These are phyloP conservation scores for Rhingia campestris DNA, from an alignment of 2,888 invertebrate genomes.

Conservation along the genomic window DNA sequence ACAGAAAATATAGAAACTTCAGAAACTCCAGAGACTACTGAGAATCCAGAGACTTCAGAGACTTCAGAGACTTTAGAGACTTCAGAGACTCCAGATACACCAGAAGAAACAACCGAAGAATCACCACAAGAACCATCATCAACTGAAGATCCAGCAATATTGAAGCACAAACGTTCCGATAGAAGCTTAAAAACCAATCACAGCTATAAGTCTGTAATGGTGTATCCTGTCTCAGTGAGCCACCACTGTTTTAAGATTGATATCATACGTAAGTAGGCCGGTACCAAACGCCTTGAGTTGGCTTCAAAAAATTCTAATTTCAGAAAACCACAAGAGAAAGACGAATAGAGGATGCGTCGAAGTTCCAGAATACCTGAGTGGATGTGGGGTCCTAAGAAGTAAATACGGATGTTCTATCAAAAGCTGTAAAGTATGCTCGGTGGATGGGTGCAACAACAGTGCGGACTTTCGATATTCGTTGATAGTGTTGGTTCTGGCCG, in stretches of 20 bases:
- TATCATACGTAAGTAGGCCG: not conserved
- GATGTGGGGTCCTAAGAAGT: too few species aligned
- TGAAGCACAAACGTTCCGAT: not conserved
- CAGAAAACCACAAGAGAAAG: constrained; percentile 29
- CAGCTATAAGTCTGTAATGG: not conserved
- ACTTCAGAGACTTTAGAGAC: not conserved
- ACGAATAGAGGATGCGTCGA: not conserved
- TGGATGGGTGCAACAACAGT: too few species aligned
- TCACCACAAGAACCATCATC: not conserved
- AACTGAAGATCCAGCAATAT: not conserved
- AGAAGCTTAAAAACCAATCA: not conserved
- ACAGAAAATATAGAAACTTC: too few species aligned
- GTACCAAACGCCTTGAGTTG: not conserved
- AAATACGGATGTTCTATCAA: too few species aligned
- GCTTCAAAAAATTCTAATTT: not conserved
- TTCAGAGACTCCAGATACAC: not conserved
- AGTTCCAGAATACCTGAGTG: too few species aligned
- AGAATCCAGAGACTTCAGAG: too few species aligned
- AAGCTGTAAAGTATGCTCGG: too few species aligned
- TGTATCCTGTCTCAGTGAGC: not conserved
- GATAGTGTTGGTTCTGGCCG: too few species aligned
- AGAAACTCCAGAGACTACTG: too few species aligned
- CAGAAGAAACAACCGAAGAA: not conserved
- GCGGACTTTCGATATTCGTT: too few species aligned
- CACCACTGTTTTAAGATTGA: constrained; percentile 4